phyloP scores from a whole-genome alignment of 2,888 invertebrate genomes.

The Meiosimyza platycephala region DNA sequence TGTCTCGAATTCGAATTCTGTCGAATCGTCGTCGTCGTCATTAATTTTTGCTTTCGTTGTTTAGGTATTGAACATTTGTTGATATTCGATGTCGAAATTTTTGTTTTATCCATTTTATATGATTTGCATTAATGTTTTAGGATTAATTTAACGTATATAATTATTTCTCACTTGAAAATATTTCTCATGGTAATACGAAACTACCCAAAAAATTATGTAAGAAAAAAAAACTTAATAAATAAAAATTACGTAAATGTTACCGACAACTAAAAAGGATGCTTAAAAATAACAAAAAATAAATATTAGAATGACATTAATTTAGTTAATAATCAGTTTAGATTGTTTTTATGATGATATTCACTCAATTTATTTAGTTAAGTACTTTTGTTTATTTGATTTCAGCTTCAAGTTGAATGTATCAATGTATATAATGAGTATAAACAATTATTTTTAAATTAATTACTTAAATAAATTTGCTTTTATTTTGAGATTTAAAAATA shows the following conservation, averaged over 20 bases:
- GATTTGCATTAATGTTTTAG: slow-evolving; percentile 23
- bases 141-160: slow-evolving; percentile 16
- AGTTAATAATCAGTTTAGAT: slow-evolving; percentile 6
- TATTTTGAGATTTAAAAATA: slow-evolving; percentile 12
- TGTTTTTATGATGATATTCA: not conserved
- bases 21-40: slow-evolving; percentile 55
- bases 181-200: slow-evolving; percentile 29
- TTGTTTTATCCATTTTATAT: slow-evolving; percentile 36
- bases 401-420: slow-evolving; percentile 62
- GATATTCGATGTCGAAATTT: slow-evolving; percentile 29
- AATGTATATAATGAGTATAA: slow-evolving; percentile 43
- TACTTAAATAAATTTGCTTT: slow-evolving; percentile 28
- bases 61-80: slow-evolving; percentile 27
- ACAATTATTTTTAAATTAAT: slow-evolving; percentile 20
- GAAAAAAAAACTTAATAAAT: slow-evolving; percentile 7
- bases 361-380: slow-evolving; percentile 14
- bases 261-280: no score
- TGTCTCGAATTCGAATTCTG: slow-evolving; percentile 56
- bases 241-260: not conserved
- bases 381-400: slow-evolving; percentile 57
- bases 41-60: slow-evolving; percentile 40
- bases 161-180: slow-evolving; percentile 12
- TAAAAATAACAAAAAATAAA: no score
- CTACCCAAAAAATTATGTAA: slow-evolving; percentile 18
- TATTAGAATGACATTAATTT: not conserved